Conservation (phyloP, 2,888 invertebrate species). For the Ligdia adustata region DNA sequence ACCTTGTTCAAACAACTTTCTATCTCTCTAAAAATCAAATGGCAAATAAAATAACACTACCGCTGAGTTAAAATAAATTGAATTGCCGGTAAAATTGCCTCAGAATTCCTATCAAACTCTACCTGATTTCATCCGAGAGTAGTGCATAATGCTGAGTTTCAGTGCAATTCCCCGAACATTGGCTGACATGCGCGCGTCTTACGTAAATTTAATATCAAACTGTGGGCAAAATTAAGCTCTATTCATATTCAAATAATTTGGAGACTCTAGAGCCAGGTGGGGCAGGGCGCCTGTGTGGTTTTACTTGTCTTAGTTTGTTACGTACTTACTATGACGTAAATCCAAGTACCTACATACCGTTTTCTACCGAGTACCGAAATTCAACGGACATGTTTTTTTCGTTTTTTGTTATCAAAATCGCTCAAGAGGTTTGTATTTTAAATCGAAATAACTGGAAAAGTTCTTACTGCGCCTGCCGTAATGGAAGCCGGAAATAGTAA, state of each 20-base stretch:
- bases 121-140: slow-evolving; percentile 10
- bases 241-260: slow-evolving; percentile 68
- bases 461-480: too few relatives aligned
- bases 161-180: slow-evolving; percentile 7
- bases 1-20: too few relatives aligned
- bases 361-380: too few relatives aligned
- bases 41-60: neutral
- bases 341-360: too few relatives aligned
- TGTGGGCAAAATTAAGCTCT: slow-evolving; percentile 55
- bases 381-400: too few relatives aligned
- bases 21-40: too few relatives aligned
- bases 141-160: slow-evolving; percentile 5
- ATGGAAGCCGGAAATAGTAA: too few relatives aligned
- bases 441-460: too few relatives aligned
- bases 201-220: slow-evolving; percentile 61
- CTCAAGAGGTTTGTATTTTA: too few relatives aligned
- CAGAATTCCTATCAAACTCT: slow-evolving; percentile 1
- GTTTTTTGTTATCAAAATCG: too few relatives aligned
- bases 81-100: too few relatives aligned
- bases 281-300: slow-evolving; percentile 3
- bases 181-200: slow-evolving; percentile 32
- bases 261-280: slow-evolving; percentile 17
- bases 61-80: too few relatives aligned
- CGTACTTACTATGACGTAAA: neutral
- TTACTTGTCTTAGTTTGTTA: slow-evolving; percentile 1